A percentile compares a stretch with the other conserved stretches of the same genome.
Conservation (phyloP, 2,888 invertebrate genomes). For the Hydrotaea cyrtoneurina region DNA sequence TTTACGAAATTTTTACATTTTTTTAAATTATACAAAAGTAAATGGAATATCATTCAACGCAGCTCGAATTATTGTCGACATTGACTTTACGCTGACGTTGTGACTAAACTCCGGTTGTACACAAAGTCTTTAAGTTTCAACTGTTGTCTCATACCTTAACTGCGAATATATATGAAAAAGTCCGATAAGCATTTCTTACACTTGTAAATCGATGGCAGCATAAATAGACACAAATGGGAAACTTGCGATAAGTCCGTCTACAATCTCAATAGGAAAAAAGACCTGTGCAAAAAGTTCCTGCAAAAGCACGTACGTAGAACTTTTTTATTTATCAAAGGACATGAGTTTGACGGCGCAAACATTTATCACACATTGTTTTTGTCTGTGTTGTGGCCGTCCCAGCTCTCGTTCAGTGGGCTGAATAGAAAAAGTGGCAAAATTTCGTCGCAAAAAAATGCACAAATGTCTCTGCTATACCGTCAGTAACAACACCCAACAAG, state of each 20-base stretch:
- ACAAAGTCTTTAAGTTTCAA: too few relatives aligned
- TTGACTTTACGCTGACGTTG: too few relatives aligned
- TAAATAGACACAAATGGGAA: background rate
- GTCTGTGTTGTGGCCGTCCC: background rate
- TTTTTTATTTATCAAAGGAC: conserved; percentile 18
- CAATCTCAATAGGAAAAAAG: background rate
- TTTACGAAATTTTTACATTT: too few relatives aligned
- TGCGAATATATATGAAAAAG: background rate
- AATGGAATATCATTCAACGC: too few relatives aligned
- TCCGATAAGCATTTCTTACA: background rate
- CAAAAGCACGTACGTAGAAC: background rate
- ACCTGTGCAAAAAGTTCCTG: background rate
- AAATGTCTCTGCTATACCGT: too few relatives aligned
- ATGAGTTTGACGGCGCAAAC: conserved; percentile 56
- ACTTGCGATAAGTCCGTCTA: background rate
- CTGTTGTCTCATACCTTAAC: background rate
- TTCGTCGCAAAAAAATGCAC: too few relatives aligned
- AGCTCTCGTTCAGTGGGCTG: background rate
- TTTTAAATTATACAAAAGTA: too few relatives aligned
- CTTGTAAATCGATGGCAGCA: background rate
- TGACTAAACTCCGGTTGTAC: too few relatives aligned
- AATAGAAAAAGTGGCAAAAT: too few relatives aligned
- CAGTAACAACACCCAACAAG: too few relatives aligned
- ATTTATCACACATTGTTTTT: conserved; percentile 48
- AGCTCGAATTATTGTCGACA: too few relatives aligned